These are phyloP conservation scores for Reinhardtius hippoglossoides DNA, from an alignment of 2,113 vertebrate genomes.

Conservation along the genomic window DNA sequence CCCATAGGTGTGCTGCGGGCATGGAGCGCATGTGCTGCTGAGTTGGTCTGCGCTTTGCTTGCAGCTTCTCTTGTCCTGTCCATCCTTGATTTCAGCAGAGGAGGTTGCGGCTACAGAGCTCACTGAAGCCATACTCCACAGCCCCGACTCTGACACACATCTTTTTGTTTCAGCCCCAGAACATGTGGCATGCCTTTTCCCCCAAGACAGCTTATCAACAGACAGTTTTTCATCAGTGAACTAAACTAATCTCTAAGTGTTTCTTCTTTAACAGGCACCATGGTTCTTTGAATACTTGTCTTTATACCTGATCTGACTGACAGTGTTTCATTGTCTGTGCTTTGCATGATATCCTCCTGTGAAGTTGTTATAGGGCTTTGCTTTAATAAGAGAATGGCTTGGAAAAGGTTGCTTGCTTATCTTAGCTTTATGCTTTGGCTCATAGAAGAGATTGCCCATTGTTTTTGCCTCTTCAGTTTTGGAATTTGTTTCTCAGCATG, in stretches of 20 bases:
- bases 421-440: constrained; percentile 66
- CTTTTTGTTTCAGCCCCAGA: constrained; percentile 69
- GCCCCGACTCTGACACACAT: constrained; percentile 50
- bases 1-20: constrained; percentile 81
- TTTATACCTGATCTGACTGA: constrained; percentile 46
- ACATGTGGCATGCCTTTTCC: constrained; percentile 67
- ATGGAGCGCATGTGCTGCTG: constrained; percentile 82
- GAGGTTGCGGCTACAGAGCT: constrained; percentile 43
- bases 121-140: constrained; percentile 40
- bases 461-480: constrained; percentile 51
- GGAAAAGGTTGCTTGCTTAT: constrained; percentile 68
- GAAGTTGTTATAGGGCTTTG: constrained; percentile 70
- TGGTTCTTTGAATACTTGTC: constrained; percentile 51
- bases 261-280: constrained; percentile 75
- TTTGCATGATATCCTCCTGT: constrained; percentile 74
- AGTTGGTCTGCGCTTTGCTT: constrained; percentile 80
- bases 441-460: constrained; percentile 49
- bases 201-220: constrained; percentile 53
- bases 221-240: constrained; percentile 55
- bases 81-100: constrained; percentile 62
- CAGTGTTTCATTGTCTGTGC: constrained; percentile 59
- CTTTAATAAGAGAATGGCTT: constrained; percentile 74
- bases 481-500: constrained; percentile 67
- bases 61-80: constrained; percentile 72
- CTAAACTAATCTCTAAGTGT: constrained; percentile 61